A percentile compares a stretch with the other conserved stretches of the same genome.
Conservation (phyloP, 2,797 vertebrate genomes). For the Alosa sapidissima region DNA sequence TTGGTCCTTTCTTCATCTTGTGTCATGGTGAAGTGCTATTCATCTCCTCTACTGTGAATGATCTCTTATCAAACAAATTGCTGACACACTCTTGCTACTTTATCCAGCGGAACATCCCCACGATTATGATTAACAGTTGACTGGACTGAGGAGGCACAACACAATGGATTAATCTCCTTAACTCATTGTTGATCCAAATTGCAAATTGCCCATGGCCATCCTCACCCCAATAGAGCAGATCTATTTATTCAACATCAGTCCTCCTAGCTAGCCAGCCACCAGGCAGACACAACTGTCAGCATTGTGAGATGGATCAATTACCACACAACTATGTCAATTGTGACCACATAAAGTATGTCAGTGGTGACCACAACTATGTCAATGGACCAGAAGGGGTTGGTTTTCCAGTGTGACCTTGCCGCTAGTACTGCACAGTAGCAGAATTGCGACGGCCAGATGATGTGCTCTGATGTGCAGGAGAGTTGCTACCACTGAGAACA, state of each 20-base stretch:
- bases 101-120: too few species aligned
- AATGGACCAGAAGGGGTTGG: neutral
- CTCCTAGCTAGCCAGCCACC: neutral
- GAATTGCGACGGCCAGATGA: neutral
- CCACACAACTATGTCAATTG: slow-evolving; percentile 4
- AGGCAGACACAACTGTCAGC: neutral
- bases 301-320: neutral
- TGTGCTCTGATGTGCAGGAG: neutral
- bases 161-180: too few species aligned
- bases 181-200: neutral
- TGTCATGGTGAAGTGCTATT: too few species aligned
- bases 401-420: neutral
- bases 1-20: too few species aligned
- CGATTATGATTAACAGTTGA: too few species aligned
- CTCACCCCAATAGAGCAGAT: neutral
- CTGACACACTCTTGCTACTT: too few species aligned
- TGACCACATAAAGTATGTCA: too few species aligned
- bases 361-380: slow-evolving; percentile 1
- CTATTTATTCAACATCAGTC: neutral
- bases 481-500: neutral
- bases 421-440: neutral
- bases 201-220: neutral
- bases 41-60: too few species aligned
- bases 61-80: too few species aligned
- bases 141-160: too few species aligned